Percentiles rank a stretch among this genome's conserved stretches.
These are phyloP conservation scores for Melospiza georgiana DNA, from an alignment of 2,113 vertebrate species.

Conservation along the genomic window DNA sequence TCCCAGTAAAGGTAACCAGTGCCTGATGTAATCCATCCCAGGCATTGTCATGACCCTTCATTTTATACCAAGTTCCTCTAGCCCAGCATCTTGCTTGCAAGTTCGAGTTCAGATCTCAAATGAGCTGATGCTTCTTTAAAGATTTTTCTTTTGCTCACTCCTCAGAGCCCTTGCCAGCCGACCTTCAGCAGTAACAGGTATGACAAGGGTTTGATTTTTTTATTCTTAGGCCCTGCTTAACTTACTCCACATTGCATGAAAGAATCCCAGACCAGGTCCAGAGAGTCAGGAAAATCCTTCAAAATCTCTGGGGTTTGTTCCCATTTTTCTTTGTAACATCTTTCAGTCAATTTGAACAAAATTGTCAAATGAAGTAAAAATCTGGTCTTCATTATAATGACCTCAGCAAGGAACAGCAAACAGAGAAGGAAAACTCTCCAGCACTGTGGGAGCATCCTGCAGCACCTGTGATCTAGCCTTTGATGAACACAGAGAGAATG, in stretches of 20 bases:
- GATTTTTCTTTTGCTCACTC: not conserved
- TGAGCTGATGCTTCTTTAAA: not conserved
- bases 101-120: not conserved
- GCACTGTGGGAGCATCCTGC: not conserved
- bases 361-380: not conserved
- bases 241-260: not conserved
- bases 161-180: not conserved
- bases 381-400: not conserved
- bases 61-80: not conserved
- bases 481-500: not conserved
- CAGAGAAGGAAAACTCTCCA: not conserved
- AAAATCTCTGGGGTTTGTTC: not conserved
- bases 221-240: not conserved
- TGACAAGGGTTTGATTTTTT: not conserved
- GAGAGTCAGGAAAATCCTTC: not conserved
- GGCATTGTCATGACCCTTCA: not conserved
- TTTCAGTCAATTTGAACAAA: not conserved
- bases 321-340: not conserved
- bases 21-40: not conserved
- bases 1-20: not conserved
- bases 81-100: not conserved
- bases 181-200: not conserved
- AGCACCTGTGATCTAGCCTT: slow-evolving; percentile 2
- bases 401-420: not conserved
- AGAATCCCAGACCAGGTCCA: not conserved